Base-by-base conservation (phyloP, 2,888 invertebrate species). In the Pseudoips prasinana region DNA sequence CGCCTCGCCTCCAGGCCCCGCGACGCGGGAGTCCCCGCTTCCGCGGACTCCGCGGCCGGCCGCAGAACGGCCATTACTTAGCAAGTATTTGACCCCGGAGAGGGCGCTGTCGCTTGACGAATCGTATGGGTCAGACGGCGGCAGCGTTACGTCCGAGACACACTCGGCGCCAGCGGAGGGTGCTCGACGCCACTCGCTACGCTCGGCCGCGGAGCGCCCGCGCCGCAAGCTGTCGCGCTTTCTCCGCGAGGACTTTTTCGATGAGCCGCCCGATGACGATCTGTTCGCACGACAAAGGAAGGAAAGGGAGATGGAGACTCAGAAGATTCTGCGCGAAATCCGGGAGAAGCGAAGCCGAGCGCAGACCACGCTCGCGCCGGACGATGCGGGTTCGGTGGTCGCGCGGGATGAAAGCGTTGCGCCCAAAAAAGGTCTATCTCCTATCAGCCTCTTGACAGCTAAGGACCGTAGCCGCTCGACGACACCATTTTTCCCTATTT, bases 241-340 rank as follows among this genome's bases (percentile, higher is more conserved):
- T 74, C 77, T 95, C 37, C 90, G 95, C 17, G 93, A 95, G 0
- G 95, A 95, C 72, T 95, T 95, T 67, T 94, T 92, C 64, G 94
- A 95, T 46, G 83, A 92, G 1, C 91, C 92, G 5, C 74, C 90
- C 9, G 93, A 93, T 37, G 94, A 94, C 55, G 93, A 91, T 60
- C 82, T 90, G 10, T 92, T 92, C 61, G 89, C 91, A 1, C 75
- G 91, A 66, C 91, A 92, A 62, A 89, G 90, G 51, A 91, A 90
- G 46, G 90, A 93, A 70, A 89, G 93, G 53, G 91, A 94, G 73
- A 77, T 93, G 58, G 90, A 93, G 80, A 90, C 94, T 29, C 91
- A 94, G 71, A 90, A 91, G 69, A 90, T 92, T 10, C 68, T 93
- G 4, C 90, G 92, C 62, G 91, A 94, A 82, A 92, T 93, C 35